Percentiles rank a stretch among this genome's conserved stretches.
Evolutionary conservation across 92 coral and sea anemone genomes (phyloP).

Genomic region (Heteractis magnifica): DNA sequence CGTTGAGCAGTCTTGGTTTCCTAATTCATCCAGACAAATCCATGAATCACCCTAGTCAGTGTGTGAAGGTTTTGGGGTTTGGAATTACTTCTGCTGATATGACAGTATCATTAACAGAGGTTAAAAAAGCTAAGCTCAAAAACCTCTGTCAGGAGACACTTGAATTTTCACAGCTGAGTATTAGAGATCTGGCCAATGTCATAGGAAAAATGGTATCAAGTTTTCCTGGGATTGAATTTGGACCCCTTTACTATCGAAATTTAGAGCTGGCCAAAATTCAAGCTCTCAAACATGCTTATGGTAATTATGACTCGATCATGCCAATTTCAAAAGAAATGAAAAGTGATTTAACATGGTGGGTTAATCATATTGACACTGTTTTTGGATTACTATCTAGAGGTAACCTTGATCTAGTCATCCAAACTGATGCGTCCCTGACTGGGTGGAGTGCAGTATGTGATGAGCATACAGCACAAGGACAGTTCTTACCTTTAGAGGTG

Average conservation of each 20-base stretch:
- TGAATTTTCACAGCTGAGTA: constrained; percentile 14
- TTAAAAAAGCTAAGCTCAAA: constrained; percentile 13
- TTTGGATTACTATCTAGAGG: constrained; percentile 28
- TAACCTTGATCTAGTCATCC: constrained; percentile 38
- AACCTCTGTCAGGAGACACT: constrained; percentile 19
- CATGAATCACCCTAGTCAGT: constrained; percentile 37
- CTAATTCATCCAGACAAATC: constrained; percentile 44
- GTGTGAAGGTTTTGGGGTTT: constrained; percentile 49
- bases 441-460: constrained; percentile 53
- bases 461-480: constrained; percentile 34
- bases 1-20: constrained; percentile 46
- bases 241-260: constrained; percentile 33
- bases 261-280: constrained; percentile 38
- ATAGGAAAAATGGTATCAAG: constrained; percentile 43
- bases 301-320: constrained; percentile 33
- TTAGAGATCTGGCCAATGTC: constrained; percentile 39
- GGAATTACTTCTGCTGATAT: constrained; percentile 42
- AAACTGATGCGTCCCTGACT: constrained; percentile 34
- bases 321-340: constrained; percentile 33
- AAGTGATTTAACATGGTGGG: constrained; percentile 27
- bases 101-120: constrained; percentile 52
- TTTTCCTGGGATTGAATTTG: constrained; percentile 42
- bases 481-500: constrained; percentile 42
- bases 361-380: constrained; percentile 26
- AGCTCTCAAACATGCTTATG: constrained; percentile 28